Evolutionary conservation across 2,797 vertebrate genomes (phyloP), one percentile per base, ranked within the genome.

Genomic region (Pseudochirops cupreus): DNA sequence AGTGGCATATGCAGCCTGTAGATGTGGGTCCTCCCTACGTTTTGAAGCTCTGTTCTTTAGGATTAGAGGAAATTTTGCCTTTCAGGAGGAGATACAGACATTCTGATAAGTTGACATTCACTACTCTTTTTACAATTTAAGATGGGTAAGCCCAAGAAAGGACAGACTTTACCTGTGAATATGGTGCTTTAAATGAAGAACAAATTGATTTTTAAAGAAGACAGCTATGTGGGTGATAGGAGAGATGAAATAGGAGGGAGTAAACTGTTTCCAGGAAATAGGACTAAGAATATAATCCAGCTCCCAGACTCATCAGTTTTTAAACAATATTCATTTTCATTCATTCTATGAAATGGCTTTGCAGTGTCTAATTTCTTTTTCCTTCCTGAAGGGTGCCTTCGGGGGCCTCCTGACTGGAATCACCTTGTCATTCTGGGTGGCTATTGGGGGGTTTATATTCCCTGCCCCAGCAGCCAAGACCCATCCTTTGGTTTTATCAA

Each of bases 381-480:
- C 0, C 52, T 46, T 91, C 54, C 90, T 96, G 55, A 92, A 99
- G 99, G 99, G 99, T 55, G 99, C 99, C 4, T 39, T 98, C 0
- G 99, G 98, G 54, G 99, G 99, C 57, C 98, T 99, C 53, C 28
- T 98, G 0, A 96, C 98, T 53, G 99, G 99, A 97, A 98, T 99
- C 93, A 91, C 46, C 56, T 93, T 99, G 94, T 98, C 99, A 24
- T 99, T 99, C 96, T 99, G 99, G 98, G 97, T 97, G 18, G 99
- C 98, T 1, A 98, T 99, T 0, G 99, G 98, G 52, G 98, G 98
- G 13, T 99, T 99, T 94, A 92, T 99, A 87, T 99, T 99, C 94
- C 99, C 99, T 18, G 98, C 99, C 11, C 98, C 97, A 46, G 74
- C 92, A 0, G 90, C 96, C 21, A 99, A 99, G 98, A 98, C 98